phyloP scores from a whole-genome alignment of 2,113 vertebrate species.

The Hippotragus niger region DNA sequence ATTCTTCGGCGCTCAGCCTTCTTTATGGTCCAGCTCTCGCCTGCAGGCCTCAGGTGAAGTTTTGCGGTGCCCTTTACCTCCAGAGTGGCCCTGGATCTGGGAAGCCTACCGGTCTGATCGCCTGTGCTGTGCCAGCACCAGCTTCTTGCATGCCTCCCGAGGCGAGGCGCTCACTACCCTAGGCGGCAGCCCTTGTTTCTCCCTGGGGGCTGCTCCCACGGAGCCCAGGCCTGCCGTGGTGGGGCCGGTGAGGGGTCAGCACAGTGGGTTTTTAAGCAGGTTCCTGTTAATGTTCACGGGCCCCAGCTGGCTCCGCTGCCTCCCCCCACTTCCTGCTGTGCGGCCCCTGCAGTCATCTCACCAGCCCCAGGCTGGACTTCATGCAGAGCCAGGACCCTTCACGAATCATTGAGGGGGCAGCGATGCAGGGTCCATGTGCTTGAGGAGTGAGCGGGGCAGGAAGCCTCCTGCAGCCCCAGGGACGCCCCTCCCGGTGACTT shows the following conservation, averaged over 20 bases:
- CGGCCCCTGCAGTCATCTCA: neutral
- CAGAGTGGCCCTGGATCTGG: neutral
- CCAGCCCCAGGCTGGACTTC: neutral
- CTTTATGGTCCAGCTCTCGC: neutral
- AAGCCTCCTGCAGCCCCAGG: neutral
- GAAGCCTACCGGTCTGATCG: accelerated
- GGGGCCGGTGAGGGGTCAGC: neutral
- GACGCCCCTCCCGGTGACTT: accelerated
- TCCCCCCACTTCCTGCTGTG: accelerated
- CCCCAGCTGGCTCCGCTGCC: neutral
- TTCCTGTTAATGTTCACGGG: conserved; percentile 53
- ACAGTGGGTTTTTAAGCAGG: conserved; percentile 8
- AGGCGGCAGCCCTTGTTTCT: neutral
- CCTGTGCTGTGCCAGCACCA: neutral
- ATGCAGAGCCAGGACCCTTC: accelerated
- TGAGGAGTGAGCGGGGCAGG: neutral
- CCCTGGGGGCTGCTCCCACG: accelerated
- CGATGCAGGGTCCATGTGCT: neutral
- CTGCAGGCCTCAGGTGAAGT: neutral
- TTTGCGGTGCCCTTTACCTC: too few species aligned
- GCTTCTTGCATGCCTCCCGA: accelerated
- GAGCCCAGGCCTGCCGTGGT: neutral
- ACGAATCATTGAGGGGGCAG: neutral
- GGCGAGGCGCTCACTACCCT: neutral
- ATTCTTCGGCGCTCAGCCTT: neutral